These are phyloP conservation scores for Chionoecetes opilio DNA, from an alignment of 1,140 invertebrate genomes.

Conservation along the genomic window DNA sequence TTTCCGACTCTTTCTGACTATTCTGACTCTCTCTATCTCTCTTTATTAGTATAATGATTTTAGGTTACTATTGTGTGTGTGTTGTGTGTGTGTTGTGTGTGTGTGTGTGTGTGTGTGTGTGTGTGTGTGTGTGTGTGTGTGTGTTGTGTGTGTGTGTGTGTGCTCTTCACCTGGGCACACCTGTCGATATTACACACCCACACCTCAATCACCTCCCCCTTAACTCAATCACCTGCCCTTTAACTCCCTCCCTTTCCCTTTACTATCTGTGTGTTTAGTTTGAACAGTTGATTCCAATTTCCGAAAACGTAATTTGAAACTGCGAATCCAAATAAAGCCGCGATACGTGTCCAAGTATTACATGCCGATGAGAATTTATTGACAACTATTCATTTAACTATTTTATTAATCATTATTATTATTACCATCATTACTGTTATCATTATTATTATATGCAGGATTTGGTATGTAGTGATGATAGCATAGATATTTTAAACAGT, in stretches of 20 bases:
- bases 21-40: background rate
- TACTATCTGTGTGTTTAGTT: background rate
- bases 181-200: background rate
- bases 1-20: background rate
- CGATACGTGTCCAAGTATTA: background rate
- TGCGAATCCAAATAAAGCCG: background rate
- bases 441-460: too few species aligned
- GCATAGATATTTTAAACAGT: too few species aligned
- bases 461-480: too few species aligned
- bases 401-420: too few species aligned
- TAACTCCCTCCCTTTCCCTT: background rate
- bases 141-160: constrained; percentile 27
- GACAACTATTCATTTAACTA: too few species aligned
- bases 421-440: too few species aligned
- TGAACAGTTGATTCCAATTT: background rate
- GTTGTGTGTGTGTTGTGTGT: background rate
- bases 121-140: constrained; percentile 27
- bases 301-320: constrained; percentile 20
- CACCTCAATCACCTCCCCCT: background rate
- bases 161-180: background rate
- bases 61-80: background rate
- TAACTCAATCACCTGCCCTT: background rate
- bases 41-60: background rate
- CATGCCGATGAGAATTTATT: background rate
- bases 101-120: background rate